Percentiles rank a stretch among this genome's conserved stretches.
Conservation (phyloP, 2,113 vertebrate genomes). For the Gadus chalcogrammus region DNA sequence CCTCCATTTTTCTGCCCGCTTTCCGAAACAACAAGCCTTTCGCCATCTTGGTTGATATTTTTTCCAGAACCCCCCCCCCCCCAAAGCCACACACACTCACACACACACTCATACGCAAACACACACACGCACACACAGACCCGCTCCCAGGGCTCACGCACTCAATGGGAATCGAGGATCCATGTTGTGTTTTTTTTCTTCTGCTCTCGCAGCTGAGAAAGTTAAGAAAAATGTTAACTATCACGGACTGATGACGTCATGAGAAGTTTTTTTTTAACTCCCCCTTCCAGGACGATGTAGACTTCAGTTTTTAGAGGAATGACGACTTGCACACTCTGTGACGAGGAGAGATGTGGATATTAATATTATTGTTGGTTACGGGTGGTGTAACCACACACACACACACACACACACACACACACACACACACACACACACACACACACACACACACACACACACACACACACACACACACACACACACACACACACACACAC, state of each 20-base stretch:
- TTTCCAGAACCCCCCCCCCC: conserved; percentile 53
- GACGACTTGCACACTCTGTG: too few species aligned
- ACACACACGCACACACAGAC: neutral
- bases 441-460: too few species aligned
- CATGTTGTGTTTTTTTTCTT: conserved; percentile 32
- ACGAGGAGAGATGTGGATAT: too few species aligned
- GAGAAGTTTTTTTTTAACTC: neutral
- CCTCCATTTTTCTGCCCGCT: conserved; percentile 94
- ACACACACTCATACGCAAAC: conserved; percentile 38
- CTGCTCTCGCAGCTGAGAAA: conserved; percentile 58
- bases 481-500: too few species aligned
- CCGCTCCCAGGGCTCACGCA: neutral
- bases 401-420: too few species aligned
- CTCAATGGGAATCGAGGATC: conserved; percentile 52
- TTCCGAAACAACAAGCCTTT: conserved; percentile 97
- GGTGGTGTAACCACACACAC: too few species aligned
- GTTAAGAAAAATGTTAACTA: conserved; percentile 51
- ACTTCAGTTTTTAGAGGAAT: too few species aligned
- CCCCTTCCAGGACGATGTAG: too few species aligned
- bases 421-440: too few species aligned
- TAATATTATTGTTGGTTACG: too few species aligned
- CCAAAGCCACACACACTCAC: neutral
- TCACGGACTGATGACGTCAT: neutral
- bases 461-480: too few species aligned
- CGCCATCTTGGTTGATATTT: conserved; percentile 98